Evolutionary conservation across 1,140 invertebrate genomes (phyloP).

Genomic region (Dryas iulia): DNA sequence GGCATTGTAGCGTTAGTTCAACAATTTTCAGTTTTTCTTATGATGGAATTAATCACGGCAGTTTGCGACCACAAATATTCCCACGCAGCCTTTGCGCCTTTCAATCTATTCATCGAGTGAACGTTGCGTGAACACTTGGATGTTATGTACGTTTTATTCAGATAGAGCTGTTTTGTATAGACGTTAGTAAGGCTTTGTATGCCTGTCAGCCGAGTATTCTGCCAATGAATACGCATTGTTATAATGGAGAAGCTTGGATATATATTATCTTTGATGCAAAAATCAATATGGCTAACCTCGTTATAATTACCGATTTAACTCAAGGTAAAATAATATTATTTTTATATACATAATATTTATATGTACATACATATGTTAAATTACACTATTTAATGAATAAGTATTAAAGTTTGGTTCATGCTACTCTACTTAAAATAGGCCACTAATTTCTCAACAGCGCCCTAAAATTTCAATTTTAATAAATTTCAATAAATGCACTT

Average conservation of each 20-base stretch:
- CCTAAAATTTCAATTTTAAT: too few relatives aligned
- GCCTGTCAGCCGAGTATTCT: conserved; percentile 40
- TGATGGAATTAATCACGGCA: conserved; percentile 26
- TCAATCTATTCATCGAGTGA: conserved; percentile 50
- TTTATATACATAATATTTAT: not conserved
- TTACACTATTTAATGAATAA: too few relatives aligned
- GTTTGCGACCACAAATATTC: conserved; percentile 41
- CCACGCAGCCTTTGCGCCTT: conserved; percentile 53
- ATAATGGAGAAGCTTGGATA: conserved; percentile 12
- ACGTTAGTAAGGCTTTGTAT: conserved; percentile 47
- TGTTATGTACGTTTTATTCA: conserved; percentile 32
- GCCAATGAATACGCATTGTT: conserved; percentile 18
- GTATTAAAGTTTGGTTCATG: too few relatives aligned
- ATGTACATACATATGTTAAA: too few relatives aligned
- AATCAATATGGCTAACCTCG: not conserved
- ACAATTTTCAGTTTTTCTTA: conserved; percentile 46
- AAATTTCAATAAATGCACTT: too few relatives aligned
- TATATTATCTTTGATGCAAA: conserved; percentile 39
- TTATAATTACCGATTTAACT: not conserved
- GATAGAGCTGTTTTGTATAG: conserved; percentile 33
- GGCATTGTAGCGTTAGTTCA: conserved; percentile 38
- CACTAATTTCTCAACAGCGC: too few relatives aligned
- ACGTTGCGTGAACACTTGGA: conserved; percentile 25
- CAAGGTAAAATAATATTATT: not conserved
- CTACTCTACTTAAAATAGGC: too few relatives aligned